Evolutionary conservation across 1,140 invertebrate genomes (phyloP), one percentile per base, ranked within the genome.

Genomic region (Platorchestia sp.): DNA sequence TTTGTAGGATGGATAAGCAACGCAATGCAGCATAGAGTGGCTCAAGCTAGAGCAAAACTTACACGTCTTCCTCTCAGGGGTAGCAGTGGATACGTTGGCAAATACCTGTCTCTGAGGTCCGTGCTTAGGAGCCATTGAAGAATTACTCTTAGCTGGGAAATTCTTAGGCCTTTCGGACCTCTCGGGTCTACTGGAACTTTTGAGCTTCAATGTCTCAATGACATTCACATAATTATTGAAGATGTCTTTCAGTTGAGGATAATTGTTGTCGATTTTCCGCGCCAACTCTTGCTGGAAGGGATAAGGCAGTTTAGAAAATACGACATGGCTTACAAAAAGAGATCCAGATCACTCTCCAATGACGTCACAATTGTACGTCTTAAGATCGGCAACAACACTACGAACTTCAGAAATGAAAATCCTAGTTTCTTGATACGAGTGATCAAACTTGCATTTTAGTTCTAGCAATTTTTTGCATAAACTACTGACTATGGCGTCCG

Each of bases 201-300:
- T 7, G 47, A 91, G 7, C 36, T 91, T 91, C 19, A 91, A 36
- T 6, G 89, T 91, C 5, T 22, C 44, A 43, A 91, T 91, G 3
- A 91, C 89, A 7, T 91, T 41, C 3, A 91, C 89, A 44, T 91
- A 91, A 44, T 91, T 91, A 36, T 91, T 36, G 43, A 91, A 91
- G 42, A 19, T 91, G 36, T 44, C 43, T 27, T 3, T 3, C 41
- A 91, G 7, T 43, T 22, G 3, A 10, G 89, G 89, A 45, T 91
- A 91, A 41, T 89, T 89, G 44, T 91, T 36, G 41, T 91, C 36
- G 7, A 91, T 6, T 44, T 91, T 91, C 3, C 89, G n/a, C 6
- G 44, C 89, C 10, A 91, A 10, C 36, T 91, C 19, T 44, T 91
- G 42, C 36, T 91, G 36, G 7, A 44, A 91, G 43, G 89, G 42